Evolutionary conservation across 2,888 invertebrate genomes (phyloP), one percentile per base, ranked within the genome.

Genomic region (Orthosia cruda): DNA sequence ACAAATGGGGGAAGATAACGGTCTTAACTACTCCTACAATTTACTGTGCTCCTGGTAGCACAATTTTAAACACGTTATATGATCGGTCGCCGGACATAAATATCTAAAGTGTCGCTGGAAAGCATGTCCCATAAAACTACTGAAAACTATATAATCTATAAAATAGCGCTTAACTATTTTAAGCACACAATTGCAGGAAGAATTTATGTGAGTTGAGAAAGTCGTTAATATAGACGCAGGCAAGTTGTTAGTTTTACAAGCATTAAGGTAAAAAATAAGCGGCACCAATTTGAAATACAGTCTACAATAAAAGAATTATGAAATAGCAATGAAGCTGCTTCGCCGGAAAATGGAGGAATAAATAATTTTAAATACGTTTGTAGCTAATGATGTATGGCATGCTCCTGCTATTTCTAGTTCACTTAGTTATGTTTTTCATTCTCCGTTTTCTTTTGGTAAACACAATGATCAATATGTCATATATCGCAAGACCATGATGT

Each of bases 1-100:
- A 80, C 81, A 80, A 75, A 84, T 71, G 18, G 71, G 50, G 57
- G 55, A 54, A 67, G 81, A 80, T 72, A 71, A 32, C 61, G 18
- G 68, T 68, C 61, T 65, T 59, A 55, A 71, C 65, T 62, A 40
- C 82, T 82, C 52, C 71, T 67, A 82, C 81, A 84, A 76, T 63
- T 66, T 62, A 80, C 68, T 80, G 65, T 55, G 13, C 67, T 68
- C 68, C 71, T 76, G 55, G 65, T 26, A 59, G 20, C 45, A 57
- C 54, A 69, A 79, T 80, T 74, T 64, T 59, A 69, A 78, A 62
- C 40, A 20, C 49, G 13, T 54, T 67, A 47, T 58, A 78, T 73
- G 58, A 81, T 74, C 50, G 26, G 50, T 50, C 15, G 26, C 32
- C 32, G 55, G 45, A 47, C 26, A 67, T 77, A 70, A 81, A 81